Evolutionary conservation across 2,888 invertebrate species (phyloP).

Genomic region (Drosophila subquinaria): DNA sequence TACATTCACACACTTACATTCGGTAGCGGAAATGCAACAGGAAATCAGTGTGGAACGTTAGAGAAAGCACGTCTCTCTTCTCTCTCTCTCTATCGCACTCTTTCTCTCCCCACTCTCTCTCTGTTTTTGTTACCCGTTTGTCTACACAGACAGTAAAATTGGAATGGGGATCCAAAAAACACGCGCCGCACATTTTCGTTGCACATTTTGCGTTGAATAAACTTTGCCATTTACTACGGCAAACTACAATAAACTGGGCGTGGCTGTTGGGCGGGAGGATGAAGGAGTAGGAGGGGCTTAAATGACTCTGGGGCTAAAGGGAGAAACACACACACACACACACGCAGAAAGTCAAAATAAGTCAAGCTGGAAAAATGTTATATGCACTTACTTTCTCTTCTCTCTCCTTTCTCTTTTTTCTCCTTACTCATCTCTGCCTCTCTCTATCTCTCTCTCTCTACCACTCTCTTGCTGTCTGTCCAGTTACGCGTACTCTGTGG

Average conservation of each 20-base stretch:
- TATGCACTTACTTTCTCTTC: conserved; percentile 42
- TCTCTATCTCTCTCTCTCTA: neutral
- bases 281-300: neutral
- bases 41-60: conserved; percentile 71
- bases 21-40: conserved; percentile 63
- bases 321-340: conserved; percentile 39
- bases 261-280: neutral
- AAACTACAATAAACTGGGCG: conserved; percentile 43
- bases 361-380: conserved; percentile 78
- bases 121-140: neutral
- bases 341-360: conserved; percentile 69
- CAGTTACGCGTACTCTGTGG: conserved; percentile 16
- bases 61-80: conserved; percentile 39
- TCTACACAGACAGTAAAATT: conserved; percentile 8
- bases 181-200: conserved; percentile 61
- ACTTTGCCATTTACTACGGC: conserved; percentile 67
- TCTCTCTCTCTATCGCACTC: neutral
- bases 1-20: conserved; percentile 1
- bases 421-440: neutral
- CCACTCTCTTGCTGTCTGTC: neutral
- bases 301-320: conserved; percentile 20
- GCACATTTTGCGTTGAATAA: conserved; percentile 79
- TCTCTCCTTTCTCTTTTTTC: neutral
- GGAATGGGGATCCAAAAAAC: conserved; percentile 16
- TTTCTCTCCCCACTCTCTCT: too few relatives aligned